Evolutionary conservation across 2,888 invertebrate genomes (phyloP), one percentile per base, ranked within the genome.

Genomic region (Pristionchus entomophagus): DNA sequence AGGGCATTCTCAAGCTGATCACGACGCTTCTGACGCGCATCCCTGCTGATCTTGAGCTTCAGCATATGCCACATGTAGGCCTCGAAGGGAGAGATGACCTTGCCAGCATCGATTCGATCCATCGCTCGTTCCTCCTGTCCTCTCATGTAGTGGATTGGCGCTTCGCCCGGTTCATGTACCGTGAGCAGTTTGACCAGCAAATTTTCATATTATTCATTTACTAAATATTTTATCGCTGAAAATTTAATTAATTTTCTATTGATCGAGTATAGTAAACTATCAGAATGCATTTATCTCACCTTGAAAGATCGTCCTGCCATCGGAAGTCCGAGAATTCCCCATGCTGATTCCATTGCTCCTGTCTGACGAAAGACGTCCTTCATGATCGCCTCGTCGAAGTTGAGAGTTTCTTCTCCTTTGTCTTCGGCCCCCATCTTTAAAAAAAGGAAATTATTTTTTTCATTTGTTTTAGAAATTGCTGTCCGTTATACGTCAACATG

Each of bases 331-430:
- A 32, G 29, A 3, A 80, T 41, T 41, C 38, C 45, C 80, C 80
- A 80, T 22, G 80, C 80, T 32, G 80, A 51, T 32, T 80, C 80
- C 19, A 19, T 32, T 0, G 53, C 10, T 19, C 51, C 32, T 3
- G 45, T 80, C 22, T 80, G 32, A 1, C 80, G 51, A 32, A 53
- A 53, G 5, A 22, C 12, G 12, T 80, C 80, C 22, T 19, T 32
- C 4, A 80, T 32, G 2, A 80, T 41, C 10, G 80, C 80, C 22
- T 80, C 80, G 32, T 80, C 80, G 41, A 26, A 80, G n/a, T 41
- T 45, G 19, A 80, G 32, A 1, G 53, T 77, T 3, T 4, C 35
- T 19, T 17, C 65, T 19, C 19, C 65, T 35, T 65, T 19, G 19
- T 19, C 14, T 17, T 65, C 65, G 4, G 29, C 35, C 35, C 65